Percentiles rank a stretch among this genome's conserved stretches.
Conservation (phyloP, 2,113 vertebrate species). For the Genyomyrus donnyi region DNA sequence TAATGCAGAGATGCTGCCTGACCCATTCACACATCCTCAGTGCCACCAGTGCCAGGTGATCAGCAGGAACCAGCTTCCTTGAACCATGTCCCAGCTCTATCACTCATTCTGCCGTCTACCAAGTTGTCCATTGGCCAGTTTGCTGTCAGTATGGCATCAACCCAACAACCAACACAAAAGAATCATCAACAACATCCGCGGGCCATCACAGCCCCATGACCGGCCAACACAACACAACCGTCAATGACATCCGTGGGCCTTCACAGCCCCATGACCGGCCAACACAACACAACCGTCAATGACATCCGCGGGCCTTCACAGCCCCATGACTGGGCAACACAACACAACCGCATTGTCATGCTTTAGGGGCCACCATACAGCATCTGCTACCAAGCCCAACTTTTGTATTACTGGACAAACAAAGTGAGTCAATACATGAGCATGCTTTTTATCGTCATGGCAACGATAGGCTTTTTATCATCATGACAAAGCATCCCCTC, state of each 20-base stretch:
- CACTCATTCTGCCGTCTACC: not conserved
- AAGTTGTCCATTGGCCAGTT: not conserved
- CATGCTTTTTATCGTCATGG: not conserved
- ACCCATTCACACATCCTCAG: not conserved
- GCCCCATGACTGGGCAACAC: not conserved
- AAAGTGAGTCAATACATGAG: not conserved
- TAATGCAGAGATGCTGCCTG: not conserved
- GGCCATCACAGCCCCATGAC: not conserved
- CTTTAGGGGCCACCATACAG: not conserved
- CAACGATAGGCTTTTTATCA: not conserved
- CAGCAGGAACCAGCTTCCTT: not conserved
- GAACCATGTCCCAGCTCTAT: not conserved
- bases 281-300: no score
- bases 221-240: no score
- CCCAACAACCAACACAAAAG: not conserved
- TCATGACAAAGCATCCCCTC: not conserved
- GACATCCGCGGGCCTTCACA: not conserved
- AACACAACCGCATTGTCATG: not conserved
- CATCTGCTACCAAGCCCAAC: not conserved
- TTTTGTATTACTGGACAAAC: not conserved
- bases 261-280: not conserved
- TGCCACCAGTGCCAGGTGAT: not conserved
- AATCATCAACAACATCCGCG: not conserved
- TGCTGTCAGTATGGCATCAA: not conserved
- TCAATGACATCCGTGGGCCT: not conserved